Evolutionary conservation across 2,113 vertebrate species (phyloP), one percentile per base, ranked within the genome.

Genomic region (Oceanodroma tethys): DNA sequence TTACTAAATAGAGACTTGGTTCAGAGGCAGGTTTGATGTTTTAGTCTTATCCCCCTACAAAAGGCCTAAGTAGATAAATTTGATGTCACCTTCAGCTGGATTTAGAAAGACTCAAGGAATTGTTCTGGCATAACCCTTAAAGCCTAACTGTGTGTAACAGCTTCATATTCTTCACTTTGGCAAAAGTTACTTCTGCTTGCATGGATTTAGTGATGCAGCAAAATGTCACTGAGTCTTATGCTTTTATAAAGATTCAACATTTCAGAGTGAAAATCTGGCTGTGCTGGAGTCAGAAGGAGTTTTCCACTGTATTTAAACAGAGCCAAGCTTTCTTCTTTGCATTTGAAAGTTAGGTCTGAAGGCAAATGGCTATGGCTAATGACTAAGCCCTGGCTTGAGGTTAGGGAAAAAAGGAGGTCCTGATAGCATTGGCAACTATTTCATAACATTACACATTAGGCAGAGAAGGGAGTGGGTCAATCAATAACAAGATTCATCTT

Each of bases 151-250:
- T 48, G 86, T 81, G 72, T 88, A 96, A 93, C 86, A 81, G 60
- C 75, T 71, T 92, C 55, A 23, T 75, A 86, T 87, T 87, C 94
- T 75, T 95, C 90, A 81, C 81, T 91, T 75, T 95, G 91, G 94
- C 88, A 93, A 95, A 96, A 95, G 65, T 93, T 91, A 60, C 86
- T 95, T 94, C 83, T 84, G 68, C 83, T 75, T 73, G 80, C 68
- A 6, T 27, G 93, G 65, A 58, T 92, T 91, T 87, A 87, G 96
- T 95, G 92, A 97, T 10, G 6, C 95, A 95, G 96, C 93, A 92
- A 86, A 95, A 95, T 94, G 86, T 68, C 88, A 92, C 52, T 32
- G 65, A 72, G 79, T 67, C 68, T 93, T 84, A 83, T 85, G 60
- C 65, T 73, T 36, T 23, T 40, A 20, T 40, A 74, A 86, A 81